These are phyloP conservation scores for Nerophis ophidion DNA, from an alignment of 2,113 vertebrate genomes.

Conservation along the genomic window DNA sequence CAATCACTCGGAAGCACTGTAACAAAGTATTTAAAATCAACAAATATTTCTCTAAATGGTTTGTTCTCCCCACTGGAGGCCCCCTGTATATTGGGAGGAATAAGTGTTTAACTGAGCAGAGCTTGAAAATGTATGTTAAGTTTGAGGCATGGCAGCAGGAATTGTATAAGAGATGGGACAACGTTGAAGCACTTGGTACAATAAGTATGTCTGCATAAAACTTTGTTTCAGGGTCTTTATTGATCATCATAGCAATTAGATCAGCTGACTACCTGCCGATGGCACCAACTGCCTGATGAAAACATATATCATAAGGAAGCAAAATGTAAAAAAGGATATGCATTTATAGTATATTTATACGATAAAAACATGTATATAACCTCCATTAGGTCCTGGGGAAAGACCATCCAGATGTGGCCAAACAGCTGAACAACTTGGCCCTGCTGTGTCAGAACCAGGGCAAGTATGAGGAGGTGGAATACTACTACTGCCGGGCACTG, in stretches of 20 bases:
- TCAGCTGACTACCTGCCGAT: conserved; percentile 31
- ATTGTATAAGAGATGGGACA: conserved; percentile 10
- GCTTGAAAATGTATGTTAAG: conserved; percentile 34
- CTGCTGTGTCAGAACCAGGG: conserved; percentile 98
- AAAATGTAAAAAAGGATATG: not conserved
- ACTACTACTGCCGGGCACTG: conserved; percentile 92
- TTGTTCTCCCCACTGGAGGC: conserved; percentile 2
- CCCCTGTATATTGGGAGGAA: conserved; percentile 7
- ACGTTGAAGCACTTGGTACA: conserved; percentile 5
- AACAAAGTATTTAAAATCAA: no score
- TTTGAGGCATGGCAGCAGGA: conserved; percentile 1
- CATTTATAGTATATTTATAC: not conserved
- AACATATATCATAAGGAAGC: not conserved
- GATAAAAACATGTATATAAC: conserved; percentile 9
- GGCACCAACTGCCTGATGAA: not conserved
- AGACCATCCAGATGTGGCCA: conserved; percentile 96
- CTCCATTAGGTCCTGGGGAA: conserved; percentile 85
- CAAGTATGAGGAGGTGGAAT: conserved; percentile 97
- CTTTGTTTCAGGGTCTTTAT: conserved; percentile 27
- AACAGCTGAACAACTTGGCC: conserved; percentile 96
- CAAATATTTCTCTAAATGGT: not conserved
- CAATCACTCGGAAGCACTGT: no score
- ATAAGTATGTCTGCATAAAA: conserved; percentile 31
- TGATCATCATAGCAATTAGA: conserved; percentile 47
- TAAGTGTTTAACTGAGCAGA: conserved; percentile 50